phyloP scores from a whole-genome alignment of 37 sponge, comb jelly and placozoan genomes.

The Cliona cf. orientalis region DNA sequence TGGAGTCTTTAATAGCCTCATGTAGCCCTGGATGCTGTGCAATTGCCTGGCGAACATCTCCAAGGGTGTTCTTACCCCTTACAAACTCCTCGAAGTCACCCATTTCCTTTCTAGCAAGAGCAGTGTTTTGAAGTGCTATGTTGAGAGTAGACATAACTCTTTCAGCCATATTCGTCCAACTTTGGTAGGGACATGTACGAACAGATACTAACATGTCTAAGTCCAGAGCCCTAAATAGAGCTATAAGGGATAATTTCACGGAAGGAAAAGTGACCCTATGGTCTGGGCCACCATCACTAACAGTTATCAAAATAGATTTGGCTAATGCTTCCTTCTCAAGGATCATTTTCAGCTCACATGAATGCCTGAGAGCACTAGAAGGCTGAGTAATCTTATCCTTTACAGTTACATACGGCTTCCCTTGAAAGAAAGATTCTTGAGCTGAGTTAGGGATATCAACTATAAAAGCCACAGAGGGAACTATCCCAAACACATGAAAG shows the following conservation, averaged over 20 bases:
- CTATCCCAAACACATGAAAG: constrained; percentile 22
- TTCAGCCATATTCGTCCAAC: constrained; percentile 35
- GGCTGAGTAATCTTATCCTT: constrained; percentile 29
- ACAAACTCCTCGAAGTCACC: no score
- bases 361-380: constrained; percentile 24
- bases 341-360: constrained; percentile 9
- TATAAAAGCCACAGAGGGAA: constrained; percentile 40
- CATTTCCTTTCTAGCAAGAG: neutral
- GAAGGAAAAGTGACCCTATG: constrained; percentile 38
- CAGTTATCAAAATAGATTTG: constrained; percentile 3
- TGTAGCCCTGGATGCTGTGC: neutral
- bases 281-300: constrained; percentile 52
- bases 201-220: constrained; percentile 34
- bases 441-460: constrained; percentile 10
- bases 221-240: constrained; percentile 16
- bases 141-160: constrained; percentile 44
- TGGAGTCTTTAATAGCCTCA: neutral
- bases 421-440: constrained; percentile 27
- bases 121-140: constrained; percentile 14
- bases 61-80: neutral
- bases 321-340: constrained; percentile 7
- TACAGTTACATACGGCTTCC: constrained; percentile 18
- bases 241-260: constrained; percentile 23
- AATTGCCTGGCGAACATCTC: neutral
- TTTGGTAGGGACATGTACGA: constrained; percentile 32